phyloP scores from a whole-genome alignment of 2,888 invertebrate species.

The Molorchus minor region DNA sequence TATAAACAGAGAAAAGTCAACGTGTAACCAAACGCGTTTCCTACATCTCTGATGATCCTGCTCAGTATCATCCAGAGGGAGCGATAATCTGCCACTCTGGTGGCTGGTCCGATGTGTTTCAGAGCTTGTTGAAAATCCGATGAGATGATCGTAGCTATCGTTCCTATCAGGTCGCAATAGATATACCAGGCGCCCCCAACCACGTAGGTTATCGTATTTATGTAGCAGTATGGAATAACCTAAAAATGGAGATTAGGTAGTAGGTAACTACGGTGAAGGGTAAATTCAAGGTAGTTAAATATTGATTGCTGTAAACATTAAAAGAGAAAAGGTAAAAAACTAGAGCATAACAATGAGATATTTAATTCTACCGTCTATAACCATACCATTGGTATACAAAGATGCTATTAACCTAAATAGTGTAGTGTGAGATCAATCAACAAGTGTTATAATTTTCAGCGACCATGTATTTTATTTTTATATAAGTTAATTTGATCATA shows the following conservation, averaged over 20 bases:
- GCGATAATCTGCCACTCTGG: conserved; percentile 75
- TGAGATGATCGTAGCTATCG: conserved; percentile 72
- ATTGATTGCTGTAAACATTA: not conserved
- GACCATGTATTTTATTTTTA: no score
- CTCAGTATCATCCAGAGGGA: conserved; percentile 77
- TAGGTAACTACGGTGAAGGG: conserved; percentile 1
- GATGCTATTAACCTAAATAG: no score
- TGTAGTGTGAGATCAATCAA: no score
- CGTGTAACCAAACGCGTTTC: conserved; percentile 74
- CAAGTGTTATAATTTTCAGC: no score
- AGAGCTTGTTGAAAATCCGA: conserved; percentile 76
- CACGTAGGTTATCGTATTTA: conserved; percentile 75
- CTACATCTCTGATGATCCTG: conserved; percentile 73
- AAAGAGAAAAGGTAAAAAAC: not conserved
- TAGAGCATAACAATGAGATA: no score
- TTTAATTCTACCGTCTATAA: no score
- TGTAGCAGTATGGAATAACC: conserved; percentile 74
- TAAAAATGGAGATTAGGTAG: conserved; percentile 44
- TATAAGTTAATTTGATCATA: no score
- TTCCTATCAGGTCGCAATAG: conserved; percentile 72
- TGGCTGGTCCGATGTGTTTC: conserved; percentile 74
- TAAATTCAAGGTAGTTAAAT: not conserved
- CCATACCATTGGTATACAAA: not conserved
- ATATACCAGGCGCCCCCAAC: conserved; percentile 78
- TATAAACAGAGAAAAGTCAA: conserved; percentile 75